Percentiles rank a stretch among this genome's conserved stretches.
Conservation (phyloP, 1,140 invertebrate species). For the Elymnias hypermnestra region DNA sequence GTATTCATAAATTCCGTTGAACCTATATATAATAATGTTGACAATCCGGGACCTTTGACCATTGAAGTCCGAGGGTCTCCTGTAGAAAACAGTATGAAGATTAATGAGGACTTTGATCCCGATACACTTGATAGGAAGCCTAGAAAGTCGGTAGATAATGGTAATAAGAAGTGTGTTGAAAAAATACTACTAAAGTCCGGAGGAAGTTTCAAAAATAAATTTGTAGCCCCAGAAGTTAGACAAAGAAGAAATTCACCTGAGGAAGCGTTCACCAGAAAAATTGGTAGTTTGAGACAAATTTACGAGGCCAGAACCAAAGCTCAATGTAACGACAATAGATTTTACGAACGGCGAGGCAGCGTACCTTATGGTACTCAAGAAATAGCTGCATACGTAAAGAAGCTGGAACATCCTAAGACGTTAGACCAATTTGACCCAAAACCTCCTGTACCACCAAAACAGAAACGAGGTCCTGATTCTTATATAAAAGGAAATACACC, state of each 20-base stretch:
- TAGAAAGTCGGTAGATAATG: conserved; percentile 27
- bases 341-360: conserved; percentile 52
- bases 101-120: conserved; percentile 84
- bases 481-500: conserved; percentile 34
- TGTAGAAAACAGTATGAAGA: conserved; percentile 42
- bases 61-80: conserved; percentile 85
- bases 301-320: conserved; percentile 81
- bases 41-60: conserved; percentile 81
- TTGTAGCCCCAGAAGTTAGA: conserved; percentile 28
- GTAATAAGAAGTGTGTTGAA: conserved; percentile 57
- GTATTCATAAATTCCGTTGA: conserved; percentile 70
- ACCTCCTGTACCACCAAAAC: conserved; percentile 78
- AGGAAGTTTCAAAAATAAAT: conserved; percentile 79
- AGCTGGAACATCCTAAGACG: conserved; percentile 38
- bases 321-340: conserved; percentile 34
- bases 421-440: conserved; percentile 45
- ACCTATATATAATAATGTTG: conserved; percentile 63
- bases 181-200: conserved; percentile 77
- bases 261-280: conserved; percentile 61
- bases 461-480: conserved; percentile 39
- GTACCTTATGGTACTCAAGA: conserved; percentile 45
- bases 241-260: conserved; percentile 41
- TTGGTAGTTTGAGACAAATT: conserved; percentile 85
- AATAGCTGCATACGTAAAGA: conserved; percentile 36
- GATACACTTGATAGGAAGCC: conserved; percentile 89